Evolutionary conservation across 2,113 vertebrate genomes (phyloP).

Genomic region (Edolisoma coerulescens): DNA sequence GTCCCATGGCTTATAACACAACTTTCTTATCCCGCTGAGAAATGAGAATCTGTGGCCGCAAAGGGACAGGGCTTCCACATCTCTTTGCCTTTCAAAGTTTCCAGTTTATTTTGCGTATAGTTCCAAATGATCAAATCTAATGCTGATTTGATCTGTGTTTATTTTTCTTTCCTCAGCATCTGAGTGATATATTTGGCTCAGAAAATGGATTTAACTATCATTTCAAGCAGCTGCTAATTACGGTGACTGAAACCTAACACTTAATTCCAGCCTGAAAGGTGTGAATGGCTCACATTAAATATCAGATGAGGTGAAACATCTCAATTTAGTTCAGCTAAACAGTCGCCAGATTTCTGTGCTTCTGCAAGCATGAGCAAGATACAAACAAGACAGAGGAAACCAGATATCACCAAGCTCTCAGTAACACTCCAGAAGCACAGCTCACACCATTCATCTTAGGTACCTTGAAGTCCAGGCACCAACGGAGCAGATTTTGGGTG

Average conservation of each 20-base stretch:
- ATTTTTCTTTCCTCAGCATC: neutral
- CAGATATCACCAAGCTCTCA: neutral
- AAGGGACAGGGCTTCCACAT: neutral
- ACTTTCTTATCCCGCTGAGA: neutral
- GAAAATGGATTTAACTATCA: neutral
- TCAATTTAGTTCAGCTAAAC: neutral
- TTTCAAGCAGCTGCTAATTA: slow-evolving; percentile 7
- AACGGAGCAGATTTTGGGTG: neutral
- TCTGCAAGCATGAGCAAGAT: neutral
- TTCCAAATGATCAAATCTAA: neutral
- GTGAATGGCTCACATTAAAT: neutral
- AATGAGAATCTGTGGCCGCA: neutral
- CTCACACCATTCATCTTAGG: neutral
- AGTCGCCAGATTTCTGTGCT: neutral
- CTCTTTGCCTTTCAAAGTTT: neutral
- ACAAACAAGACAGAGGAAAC: neutral
- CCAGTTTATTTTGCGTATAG: neutral
- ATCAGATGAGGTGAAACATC: neutral
- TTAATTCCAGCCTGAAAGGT: neutral
- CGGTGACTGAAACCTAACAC: neutral
- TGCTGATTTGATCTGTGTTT: neutral
- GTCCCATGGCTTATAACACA: neutral
- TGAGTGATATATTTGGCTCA: neutral
- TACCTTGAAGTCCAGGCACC: neutral
- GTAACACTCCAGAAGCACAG: neutral